phyloP scores from a whole-genome alignment of 2,888 invertebrate genomes.

The Lithophane ornitopus region DNA sequence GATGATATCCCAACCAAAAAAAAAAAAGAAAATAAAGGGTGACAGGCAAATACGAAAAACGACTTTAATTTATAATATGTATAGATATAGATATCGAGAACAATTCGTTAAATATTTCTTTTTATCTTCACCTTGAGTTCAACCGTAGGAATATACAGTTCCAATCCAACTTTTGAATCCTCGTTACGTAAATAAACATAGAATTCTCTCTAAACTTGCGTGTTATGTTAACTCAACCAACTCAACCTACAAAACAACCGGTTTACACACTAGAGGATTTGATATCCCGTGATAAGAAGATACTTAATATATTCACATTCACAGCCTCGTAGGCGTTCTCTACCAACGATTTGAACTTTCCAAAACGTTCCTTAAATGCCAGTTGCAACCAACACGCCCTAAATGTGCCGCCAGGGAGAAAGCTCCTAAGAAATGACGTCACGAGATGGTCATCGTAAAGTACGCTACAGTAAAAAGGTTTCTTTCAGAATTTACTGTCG shows the following conservation, averaged over 20 bases:
- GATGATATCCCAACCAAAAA: too few relatives aligned
- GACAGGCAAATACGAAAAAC: too few relatives aligned
- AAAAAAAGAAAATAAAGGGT: too few relatives aligned
- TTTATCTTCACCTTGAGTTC: neutral
- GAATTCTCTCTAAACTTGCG: neutral
- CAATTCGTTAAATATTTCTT: neutral
- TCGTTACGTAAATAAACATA: neutral
- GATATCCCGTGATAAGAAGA: neutral
- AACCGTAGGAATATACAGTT: neutral
- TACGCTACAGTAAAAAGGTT: slow-evolving; percentile 23
- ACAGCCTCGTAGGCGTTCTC: neutral
- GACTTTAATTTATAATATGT: too few relatives aligned
- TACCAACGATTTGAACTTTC: neutral
- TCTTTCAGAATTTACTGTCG: neutral
- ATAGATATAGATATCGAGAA: too few relatives aligned
- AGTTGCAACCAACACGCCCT: slow-evolving; percentile 16
- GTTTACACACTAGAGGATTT: neutral
- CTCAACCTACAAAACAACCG: neutral
- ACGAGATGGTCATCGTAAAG: slow-evolving; percentile 14
- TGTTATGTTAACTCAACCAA: neutral
- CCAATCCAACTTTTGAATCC: neutral
- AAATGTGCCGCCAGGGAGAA: slow-evolving; percentile 24
- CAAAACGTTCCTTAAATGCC: neutral
- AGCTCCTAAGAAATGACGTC: slow-evolving; percentile 29
- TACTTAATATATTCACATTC: neutral